Conservation (phyloP, 2,113 vertebrate species). For the Dasyprocta punctata region DNA sequence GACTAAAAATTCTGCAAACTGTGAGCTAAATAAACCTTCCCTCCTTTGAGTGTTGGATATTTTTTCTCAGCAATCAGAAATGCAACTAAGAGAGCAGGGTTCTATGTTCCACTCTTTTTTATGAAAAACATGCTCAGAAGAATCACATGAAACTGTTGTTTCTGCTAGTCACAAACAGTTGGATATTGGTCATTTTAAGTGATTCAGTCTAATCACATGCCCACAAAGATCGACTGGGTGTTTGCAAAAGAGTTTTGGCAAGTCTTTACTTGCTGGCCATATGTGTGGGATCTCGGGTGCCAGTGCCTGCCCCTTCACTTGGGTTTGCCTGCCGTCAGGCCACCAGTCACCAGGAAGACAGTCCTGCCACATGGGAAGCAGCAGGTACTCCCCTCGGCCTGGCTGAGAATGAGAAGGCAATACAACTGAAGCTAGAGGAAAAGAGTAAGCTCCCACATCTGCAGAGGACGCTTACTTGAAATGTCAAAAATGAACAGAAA, state of each 20-base stretch:
- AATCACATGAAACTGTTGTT: background rate
- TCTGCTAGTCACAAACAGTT: background rate
- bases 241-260: background rate
- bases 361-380: background rate
- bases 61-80: too few species aligned
- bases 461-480: background rate
- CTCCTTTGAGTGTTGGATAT: too few species aligned
- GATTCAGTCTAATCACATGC: accelerated
- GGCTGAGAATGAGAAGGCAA: background rate
- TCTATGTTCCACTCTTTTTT: background rate
- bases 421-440: background rate
- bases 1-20: too few species aligned
- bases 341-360: accelerated
- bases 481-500: background rate
- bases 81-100: too few species aligned
- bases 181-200: accelerated
- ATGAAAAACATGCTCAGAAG: background rate
- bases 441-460: background rate
- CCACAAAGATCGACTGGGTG: accelerated
- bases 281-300: too few species aligned
- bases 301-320: background rate
- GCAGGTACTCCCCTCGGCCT: background rate
- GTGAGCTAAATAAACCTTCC: too few species aligned
- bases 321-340: background rate
- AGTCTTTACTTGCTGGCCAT: accelerated